These are phyloP conservation scores for Conops quadrifasciatus DNA, from an alignment of 2,888 invertebrate species.

Conservation along the genomic window DNA sequence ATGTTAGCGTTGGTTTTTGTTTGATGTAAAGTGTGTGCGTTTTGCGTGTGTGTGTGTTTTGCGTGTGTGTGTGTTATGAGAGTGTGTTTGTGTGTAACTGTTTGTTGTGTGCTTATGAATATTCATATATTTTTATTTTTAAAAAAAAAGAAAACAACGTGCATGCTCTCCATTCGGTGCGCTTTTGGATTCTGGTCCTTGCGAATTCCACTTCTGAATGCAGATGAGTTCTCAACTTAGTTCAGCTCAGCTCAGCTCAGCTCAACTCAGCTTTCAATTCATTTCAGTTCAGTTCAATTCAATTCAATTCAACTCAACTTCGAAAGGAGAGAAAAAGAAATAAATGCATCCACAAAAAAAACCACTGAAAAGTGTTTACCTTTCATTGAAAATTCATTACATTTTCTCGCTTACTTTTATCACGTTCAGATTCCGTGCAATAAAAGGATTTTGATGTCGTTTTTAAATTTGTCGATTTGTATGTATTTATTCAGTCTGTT, in stretches of 20 bases:
- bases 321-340: not conserved
- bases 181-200: not conserved
- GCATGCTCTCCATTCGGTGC: not conserved
- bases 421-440: too few species aligned
- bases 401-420: not conserved
- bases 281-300: not conserved
- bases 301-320: not conserved
- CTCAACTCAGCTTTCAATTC: constrained; percentile 5
- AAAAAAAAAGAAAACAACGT: too few species aligned
- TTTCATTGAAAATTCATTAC: constrained; percentile 22
- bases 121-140: constrained; percentile 23
- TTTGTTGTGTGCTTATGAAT: constrained; percentile 27
- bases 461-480: not conserved
- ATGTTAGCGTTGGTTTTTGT: not conserved
- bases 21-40: not conserved
- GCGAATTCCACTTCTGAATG: constrained; percentile 19
- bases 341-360: not conserved
- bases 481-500: not conserved
- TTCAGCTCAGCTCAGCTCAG: not conserved
- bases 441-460: not conserved
- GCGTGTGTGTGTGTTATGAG: constrained; percentile 4
- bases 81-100: constrained; percentile 3
- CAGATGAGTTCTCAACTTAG: constrained; percentile 16
- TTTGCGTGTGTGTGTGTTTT: constrained; percentile 7
- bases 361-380: constrained; percentile 7